These are phyloP conservation scores for Drosophila kambysellisi DNA, from an alignment of 2,888 invertebrate genomes.

Conservation along the genomic window DNA sequence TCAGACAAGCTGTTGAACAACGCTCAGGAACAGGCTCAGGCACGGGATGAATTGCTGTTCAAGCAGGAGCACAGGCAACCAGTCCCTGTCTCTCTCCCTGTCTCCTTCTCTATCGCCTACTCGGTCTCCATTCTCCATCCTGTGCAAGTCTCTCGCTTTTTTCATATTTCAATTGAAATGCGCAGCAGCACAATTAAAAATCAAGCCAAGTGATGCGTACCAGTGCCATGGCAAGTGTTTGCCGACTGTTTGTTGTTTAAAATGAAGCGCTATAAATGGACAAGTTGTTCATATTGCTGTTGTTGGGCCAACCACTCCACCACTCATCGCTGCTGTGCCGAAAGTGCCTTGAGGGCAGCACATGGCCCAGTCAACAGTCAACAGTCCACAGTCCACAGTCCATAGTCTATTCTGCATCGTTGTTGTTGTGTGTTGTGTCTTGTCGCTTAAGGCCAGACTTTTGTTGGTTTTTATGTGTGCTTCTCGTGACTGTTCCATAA, in stretches of 20 bases:
- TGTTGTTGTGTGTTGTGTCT: conserved; percentile 32
- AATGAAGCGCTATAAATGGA: conserved; percentile 69
- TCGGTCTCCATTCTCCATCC: conserved; percentile 22
- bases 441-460: conserved; percentile 54
- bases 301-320: conserved; percentile 6
- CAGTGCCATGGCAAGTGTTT: conserved; percentile 55
- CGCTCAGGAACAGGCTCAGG: conserved; percentile 7
- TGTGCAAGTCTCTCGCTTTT: conserved; percentile 39
- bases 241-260: conserved; percentile 64
- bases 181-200: conserved; percentile 71
- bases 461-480: conserved; percentile 52
- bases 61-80: conserved; percentile 11
- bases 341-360: conserved; percentile 55
- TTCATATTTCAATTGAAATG: conserved; percentile 68
- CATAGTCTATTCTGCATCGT: conserved; percentile 28
- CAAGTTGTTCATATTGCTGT: conserved; percentile 48
- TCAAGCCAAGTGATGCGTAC: conserved; percentile 67
- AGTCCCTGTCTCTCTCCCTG: background rate
- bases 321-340: conserved; percentile 18
- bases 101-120: background rate
- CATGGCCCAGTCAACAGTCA: conserved; percentile 63
- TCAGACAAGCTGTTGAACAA: conserved; percentile 61
- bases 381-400: conserved; percentile 46
- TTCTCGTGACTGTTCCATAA: conserved; percentile 42
- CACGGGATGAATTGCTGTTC: background rate